Evolutionary conservation across 1,140 invertebrate genomes (phyloP).

Genomic region (Calliopsis andreniformis): DNA sequence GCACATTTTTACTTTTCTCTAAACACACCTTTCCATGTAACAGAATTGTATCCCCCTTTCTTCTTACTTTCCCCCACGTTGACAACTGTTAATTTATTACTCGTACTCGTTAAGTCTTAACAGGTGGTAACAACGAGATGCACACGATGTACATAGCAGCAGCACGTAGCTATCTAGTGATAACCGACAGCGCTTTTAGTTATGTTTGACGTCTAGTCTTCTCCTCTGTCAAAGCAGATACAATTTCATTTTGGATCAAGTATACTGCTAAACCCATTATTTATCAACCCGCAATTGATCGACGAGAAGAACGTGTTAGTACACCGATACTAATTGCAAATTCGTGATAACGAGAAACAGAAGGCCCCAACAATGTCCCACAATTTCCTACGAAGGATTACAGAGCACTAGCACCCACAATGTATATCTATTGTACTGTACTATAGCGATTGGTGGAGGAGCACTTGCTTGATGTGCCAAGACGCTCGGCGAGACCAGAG

Average conservation of each 20-base stretch:
- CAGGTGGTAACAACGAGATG: slow-evolving; percentile 2
- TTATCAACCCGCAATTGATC: background rate
- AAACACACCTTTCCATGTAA: background rate
- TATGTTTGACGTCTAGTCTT: slow-evolving; percentile 53
- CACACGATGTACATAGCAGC: slow-evolving; percentile 50
- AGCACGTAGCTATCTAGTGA: slow-evolving; percentile 21
- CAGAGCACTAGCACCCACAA: slow-evolving; percentile 46
- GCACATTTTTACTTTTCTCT: background rate
- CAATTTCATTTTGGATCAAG: background rate
- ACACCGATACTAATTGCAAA: background rate
- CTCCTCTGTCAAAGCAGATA: background rate
- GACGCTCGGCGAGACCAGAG: slow-evolving; percentile 33
- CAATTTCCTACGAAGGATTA: slow-evolving; percentile 11
- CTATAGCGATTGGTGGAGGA: slow-evolving; percentile 66
- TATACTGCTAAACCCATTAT: background rate
- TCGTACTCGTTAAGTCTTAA: background rate
- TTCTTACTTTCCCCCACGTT: background rate
- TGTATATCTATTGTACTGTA: slow-evolving; percentile 60
- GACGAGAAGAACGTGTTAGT: background rate
- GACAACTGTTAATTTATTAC: slow-evolving; percentile 31
- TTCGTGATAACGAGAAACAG: background rate
- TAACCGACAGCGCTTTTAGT: slow-evolving; percentile 9
- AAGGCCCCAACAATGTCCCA: background rate
- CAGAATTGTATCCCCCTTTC: background rate
- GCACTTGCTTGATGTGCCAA: slow-evolving; percentile 51